These are phyloP conservation scores for Drosophila robusta DNA, from an alignment of 2,888 invertebrate species.

Conservation along the genomic window DNA sequence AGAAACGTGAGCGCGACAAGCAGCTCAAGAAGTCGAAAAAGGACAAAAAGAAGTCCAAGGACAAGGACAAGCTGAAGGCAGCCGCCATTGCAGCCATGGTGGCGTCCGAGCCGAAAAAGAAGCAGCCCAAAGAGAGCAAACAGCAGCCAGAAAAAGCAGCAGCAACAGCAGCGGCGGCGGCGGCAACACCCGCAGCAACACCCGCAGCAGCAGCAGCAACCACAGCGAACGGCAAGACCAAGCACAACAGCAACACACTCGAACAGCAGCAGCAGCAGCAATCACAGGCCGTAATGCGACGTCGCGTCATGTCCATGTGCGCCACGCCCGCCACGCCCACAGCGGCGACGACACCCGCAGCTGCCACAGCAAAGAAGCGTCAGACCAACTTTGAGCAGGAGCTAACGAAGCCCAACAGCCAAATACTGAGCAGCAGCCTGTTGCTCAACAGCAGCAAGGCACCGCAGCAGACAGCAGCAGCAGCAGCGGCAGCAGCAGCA, in stretches of 20 bases:
- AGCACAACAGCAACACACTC: conserved; percentile 40
- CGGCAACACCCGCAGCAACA: conserved; percentile 24
- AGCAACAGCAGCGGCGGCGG: conserved; percentile 9
- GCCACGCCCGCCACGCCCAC: conserved; percentile 19
- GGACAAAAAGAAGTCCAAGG: conserved; percentile 70
- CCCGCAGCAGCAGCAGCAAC: conserved; percentile 18
- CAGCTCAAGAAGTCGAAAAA: conserved; percentile 65
- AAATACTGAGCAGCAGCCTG: conserved; percentile 71
- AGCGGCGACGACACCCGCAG: conserved; percentile 40
- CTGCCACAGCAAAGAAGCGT: conserved; percentile 76
- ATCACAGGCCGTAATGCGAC: conserved; percentile 35
- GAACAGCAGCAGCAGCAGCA: conserved; percentile 20
- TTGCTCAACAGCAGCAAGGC: conserved; percentile 61
- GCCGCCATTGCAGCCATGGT: conserved; percentile 21
- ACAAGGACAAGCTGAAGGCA: conserved; percentile 60
- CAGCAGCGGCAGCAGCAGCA: conserved; percentile 23
- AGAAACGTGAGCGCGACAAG: conserved; percentile 63
- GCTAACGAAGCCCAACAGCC: conserved; percentile 67
- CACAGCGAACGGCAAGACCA: conserved; percentile 64
- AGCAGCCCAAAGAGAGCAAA: conserved; percentile 41
- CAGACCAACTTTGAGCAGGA: conserved; percentile 86
- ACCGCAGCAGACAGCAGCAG: conserved; percentile 28
- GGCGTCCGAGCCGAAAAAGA: conserved; percentile 39
- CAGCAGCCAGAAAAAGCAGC: conserved; percentile 13
- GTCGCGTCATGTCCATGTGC: conserved; percentile 75